Evolutionary conservation across 1,140 invertebrate genomes (phyloP), one percentile per base, ranked within the genome.

Genomic region (Drosophila nikananu): DNA sequence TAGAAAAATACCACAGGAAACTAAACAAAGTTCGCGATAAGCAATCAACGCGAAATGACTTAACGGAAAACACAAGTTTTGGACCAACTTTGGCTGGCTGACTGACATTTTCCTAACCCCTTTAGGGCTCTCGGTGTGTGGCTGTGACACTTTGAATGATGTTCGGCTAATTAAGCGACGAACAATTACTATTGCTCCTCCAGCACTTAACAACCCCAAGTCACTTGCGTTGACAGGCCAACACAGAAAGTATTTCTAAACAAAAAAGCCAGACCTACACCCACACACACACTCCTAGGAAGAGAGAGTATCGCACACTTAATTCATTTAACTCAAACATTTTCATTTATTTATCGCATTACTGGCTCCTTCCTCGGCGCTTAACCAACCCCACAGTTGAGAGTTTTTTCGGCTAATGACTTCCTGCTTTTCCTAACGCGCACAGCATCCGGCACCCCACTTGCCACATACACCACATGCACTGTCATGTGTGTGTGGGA

Each of bases 271-370:
- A 49, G 42, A 42, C 19, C 32, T 35, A 54, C 49, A 30, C 27
- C 32, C 39, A 54, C 49, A 30, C 27, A 68, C 58, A 35, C 46
- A 54, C 61, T 46, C 25, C 10, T 1, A 48, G 19, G 32, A 49
- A 77, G 42, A 23, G 32, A 49, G 80, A 68, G 86, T 89, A 84
- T 89, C 84, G 63, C 74, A 84, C 84, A 89, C 84, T 89, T 89
- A 89, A 89, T 89, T 89, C 86, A 89, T 89, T 89, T 89, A 89
- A 84, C 86, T 89, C 84, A 89, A 89, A 89, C 84, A 90, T 89
- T 89, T 89, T 89, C 84, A 89, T 89, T 89, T 89, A 89, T 89
- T 89, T 89, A 89, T 89, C 86, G 81, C 86, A 89, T 89, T 89
- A 84, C 82, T 81, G 74, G 49, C 62, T 67, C 51, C 66, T 49